phyloP scores from a whole-genome alignment of 2,888 invertebrate species.

The Tortrix viridana region DNA sequence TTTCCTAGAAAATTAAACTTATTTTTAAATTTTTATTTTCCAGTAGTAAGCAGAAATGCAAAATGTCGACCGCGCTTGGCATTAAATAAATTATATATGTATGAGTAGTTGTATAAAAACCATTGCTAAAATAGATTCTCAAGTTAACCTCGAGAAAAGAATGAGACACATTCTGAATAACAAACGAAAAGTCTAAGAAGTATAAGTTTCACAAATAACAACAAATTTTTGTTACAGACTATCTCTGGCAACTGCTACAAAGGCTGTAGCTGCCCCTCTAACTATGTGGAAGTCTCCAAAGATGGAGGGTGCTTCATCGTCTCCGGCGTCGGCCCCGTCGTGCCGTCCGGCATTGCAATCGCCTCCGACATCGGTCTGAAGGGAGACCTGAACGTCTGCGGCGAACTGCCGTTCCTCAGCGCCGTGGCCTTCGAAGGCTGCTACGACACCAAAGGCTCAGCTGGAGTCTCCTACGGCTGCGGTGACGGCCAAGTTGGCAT shows the following conservation, averaged over 20 bases:
- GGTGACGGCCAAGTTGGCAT: slow-evolving; percentile 19
- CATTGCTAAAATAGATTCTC: too few species aligned
- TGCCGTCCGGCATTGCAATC: slow-evolving; percentile 53
- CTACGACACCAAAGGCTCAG: slow-evolving; percentile 15
- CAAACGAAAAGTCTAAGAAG: too few species aligned
- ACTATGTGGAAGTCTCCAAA: not conserved
- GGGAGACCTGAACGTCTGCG: slow-evolving; percentile 49
- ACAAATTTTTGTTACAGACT: too few species aligned
- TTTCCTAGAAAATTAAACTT: too few species aligned
- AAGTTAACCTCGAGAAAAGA: too few species aligned
- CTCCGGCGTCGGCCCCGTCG: slow-evolving; percentile 46
- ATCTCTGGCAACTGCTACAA: slow-evolving; percentile 14
- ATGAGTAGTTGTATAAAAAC: too few species aligned
- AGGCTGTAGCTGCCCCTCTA: not conserved
- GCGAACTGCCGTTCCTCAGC: slow-evolving; percentile 55
- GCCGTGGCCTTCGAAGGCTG: slow-evolving; percentile 51
- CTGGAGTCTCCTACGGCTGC: slow-evolving; percentile 19
- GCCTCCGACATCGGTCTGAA: slow-evolving; percentile 57
- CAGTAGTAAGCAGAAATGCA: too few species aligned
- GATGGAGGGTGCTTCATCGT: slow-evolving; percentile 36
- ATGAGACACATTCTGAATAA: too few species aligned
- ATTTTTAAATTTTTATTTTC: too few species aligned
- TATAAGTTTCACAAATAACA: too few species aligned
- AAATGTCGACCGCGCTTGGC: too few species aligned
- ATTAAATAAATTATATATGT: too few species aligned